Evolutionary conservation across 2,888 invertebrate species (phyloP).

Genomic region (Strigamia crassipes): DNA sequence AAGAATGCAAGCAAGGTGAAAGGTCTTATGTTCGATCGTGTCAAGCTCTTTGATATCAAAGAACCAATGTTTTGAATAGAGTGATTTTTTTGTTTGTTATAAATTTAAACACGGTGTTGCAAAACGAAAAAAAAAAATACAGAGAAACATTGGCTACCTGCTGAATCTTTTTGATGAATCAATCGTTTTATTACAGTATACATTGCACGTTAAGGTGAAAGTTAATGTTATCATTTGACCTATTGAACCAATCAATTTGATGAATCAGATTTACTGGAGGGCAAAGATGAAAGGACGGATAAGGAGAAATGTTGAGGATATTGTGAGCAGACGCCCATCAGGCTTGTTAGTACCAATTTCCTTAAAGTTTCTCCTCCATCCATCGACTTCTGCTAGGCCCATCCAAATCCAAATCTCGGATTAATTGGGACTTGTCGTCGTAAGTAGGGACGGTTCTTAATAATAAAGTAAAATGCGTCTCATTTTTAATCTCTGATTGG

Average conservation of each 20-base stretch:
- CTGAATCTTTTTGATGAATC: neutral
- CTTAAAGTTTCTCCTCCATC: neutral
- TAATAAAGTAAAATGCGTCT: neutral
- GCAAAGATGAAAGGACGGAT: neutral
- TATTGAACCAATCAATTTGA: slow-evolving; percentile 2
- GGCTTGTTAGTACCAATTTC: slow-evolving; percentile 1
- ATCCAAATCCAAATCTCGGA: slow-evolving; percentile 15
- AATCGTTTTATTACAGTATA: slow-evolving; percentile 1
- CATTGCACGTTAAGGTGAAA: neutral
- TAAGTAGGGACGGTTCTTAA: neutral
- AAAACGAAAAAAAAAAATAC: neutral
- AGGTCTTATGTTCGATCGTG: slow-evolving; percentile 23
- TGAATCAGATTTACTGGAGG: neutral
- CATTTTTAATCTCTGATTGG: slow-evolving; percentile 26
- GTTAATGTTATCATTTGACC: neutral
- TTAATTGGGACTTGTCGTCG: neutral
- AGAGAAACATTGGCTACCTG: neutral
- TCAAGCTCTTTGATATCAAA: slow-evolving; percentile 8
- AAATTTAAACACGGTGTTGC: too few species aligned
- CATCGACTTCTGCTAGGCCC: neutral
- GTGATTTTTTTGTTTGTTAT: too few species aligned
- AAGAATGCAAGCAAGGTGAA: slow-evolving; percentile 1
- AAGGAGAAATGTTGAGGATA: neutral
- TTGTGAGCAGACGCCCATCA: neutral
- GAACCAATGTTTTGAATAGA: neutral